Percentiles rank a stretch among this genome's conserved stretches.
Evolutionary conservation across 2,113 vertebrate species (phyloP).

Genomic region (Gambusia holbrooki): DNA sequence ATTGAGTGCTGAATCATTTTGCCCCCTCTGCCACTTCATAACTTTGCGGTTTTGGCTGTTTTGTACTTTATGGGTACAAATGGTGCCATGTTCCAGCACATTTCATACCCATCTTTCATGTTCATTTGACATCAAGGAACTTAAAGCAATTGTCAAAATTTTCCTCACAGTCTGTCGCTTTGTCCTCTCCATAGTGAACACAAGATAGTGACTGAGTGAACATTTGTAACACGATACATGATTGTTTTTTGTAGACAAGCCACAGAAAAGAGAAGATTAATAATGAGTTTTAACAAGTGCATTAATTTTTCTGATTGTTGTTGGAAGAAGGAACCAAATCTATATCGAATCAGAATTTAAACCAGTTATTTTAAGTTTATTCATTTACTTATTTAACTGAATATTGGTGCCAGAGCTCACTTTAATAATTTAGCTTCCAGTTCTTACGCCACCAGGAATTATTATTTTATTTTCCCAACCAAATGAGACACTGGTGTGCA

Average conservation of each 20-base stretch:
- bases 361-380: slow-evolving; percentile 17
- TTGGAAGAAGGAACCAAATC: slow-evolving; percentile 8
- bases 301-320: slow-evolving; percentile 11
- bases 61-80: neutral
- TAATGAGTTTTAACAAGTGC: slow-evolving; percentile 23
- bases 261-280: slow-evolving; percentile 14
- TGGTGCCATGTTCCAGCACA: no score
- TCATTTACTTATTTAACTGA: slow-evolving; percentile 2
- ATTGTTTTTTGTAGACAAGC: slow-evolving; percentile 4
- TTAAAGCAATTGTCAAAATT: no score
- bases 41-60: neutral
- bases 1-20: neutral
- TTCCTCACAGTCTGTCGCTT: neutral
- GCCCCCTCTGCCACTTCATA: neutral
- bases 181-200: neutral
- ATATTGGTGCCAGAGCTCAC: slow-evolving; percentile 7
- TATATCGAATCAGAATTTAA: slow-evolving; percentile 27
- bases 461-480: neutral
- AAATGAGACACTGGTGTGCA: neutral
- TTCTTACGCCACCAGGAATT: neutral
- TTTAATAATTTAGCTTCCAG: neutral
- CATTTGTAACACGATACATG: neutral
- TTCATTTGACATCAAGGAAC: no score
- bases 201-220: neutral
- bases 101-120: neutral